phyloP scores from a whole-genome alignment of 2,797 vertebrate species.

The Limosa lapponica region DNA sequence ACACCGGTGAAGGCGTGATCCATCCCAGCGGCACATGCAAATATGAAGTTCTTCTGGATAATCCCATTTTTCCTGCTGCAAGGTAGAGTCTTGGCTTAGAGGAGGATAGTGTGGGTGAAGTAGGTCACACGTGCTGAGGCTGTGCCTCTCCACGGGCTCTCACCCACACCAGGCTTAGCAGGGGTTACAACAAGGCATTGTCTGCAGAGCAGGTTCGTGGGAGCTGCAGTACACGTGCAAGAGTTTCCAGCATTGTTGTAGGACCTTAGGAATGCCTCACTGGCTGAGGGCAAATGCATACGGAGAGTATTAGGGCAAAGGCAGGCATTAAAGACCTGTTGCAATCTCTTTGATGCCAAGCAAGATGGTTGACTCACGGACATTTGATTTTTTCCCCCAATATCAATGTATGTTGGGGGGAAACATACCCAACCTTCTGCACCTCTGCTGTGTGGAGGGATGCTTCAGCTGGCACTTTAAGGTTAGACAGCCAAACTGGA shows the following conservation, averaged over 20 bases:
- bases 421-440: neutral
- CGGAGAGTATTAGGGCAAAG: neutral
- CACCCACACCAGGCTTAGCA: neutral
- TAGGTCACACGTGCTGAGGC: neutral
- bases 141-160: neutral
- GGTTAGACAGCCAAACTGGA: neutral
- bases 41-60: constrained; percentile 79
- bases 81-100: constrained; percentile 72
- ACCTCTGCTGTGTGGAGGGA: neutral
- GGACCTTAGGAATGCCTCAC: accelerated
- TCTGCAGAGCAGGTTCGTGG: neutral
- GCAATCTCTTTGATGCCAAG: neutral
- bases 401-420: neutral
- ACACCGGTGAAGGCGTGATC: neutral
- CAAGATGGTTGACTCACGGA: neutral
- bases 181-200: neutral
- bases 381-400: neutral
- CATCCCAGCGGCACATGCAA: neutral
- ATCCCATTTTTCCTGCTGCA: constrained; percentile 75
- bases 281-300: neutral
- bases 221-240: neutral
- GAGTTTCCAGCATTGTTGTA: neutral
- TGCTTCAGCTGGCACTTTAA: neutral
- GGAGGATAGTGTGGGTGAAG: neutral
- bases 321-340: neutral